phyloP scores from a whole-genome alignment of 2,888 invertebrate genomes.

The Xestia xanthographa region DNA sequence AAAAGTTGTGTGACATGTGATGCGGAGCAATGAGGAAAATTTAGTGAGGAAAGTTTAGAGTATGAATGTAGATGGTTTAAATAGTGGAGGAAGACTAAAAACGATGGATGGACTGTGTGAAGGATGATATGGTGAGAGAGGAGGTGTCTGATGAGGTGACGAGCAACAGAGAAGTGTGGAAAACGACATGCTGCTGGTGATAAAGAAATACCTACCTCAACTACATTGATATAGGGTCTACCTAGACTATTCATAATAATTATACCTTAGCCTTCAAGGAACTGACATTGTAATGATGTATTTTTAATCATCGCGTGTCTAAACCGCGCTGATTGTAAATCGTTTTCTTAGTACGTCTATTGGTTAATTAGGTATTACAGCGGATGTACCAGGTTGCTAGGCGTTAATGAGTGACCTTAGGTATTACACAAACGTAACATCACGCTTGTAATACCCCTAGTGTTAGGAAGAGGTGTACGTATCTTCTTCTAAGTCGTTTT shows the following conservation, averaged over 20 bases:
- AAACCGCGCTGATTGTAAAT: conserved; percentile 3
- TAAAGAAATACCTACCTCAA: neutral
- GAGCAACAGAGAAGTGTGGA: neutral
- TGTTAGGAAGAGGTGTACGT: too few relatives aligned
- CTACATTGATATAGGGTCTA: too few relatives aligned
- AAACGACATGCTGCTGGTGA: neutral
- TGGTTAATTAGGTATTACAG: conserved; percentile 17
- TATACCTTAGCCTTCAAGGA: neutral
- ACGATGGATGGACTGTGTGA: neutral
- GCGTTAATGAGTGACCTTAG: neutral
- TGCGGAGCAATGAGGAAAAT: neutral
- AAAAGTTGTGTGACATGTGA: too few relatives aligned
- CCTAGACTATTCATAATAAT: neutral
- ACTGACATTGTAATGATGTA: conserved; percentile 4
- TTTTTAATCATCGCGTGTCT: conserved; percentile 23
- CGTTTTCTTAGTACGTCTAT: neutral
- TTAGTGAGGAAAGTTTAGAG: too few relatives aligned
- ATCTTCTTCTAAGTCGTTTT: too few relatives aligned
- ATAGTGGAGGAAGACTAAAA: neutral
- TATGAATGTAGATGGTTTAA: neutral
- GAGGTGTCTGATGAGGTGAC: neutral
- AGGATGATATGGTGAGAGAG: too few relatives aligned
- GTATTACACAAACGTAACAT: neutral
- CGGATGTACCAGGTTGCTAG: conserved; percentile 8
- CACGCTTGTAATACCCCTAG: too few relatives aligned